phyloP scores from a whole-genome alignment of 2,888 invertebrate genomes.

The Hirtodrosophila confusa region DNA sequence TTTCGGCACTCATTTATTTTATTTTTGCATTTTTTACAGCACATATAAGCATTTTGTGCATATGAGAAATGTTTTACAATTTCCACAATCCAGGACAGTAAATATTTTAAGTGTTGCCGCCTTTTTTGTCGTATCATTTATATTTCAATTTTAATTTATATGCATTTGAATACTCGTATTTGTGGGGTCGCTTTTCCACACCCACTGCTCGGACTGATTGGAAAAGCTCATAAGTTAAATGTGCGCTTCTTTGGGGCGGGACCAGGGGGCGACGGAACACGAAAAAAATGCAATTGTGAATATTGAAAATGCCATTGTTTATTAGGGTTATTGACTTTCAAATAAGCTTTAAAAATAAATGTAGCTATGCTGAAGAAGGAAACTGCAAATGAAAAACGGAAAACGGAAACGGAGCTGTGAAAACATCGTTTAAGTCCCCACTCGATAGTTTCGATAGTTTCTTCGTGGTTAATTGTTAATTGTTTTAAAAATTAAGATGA shows the following conservation, averaged over 20 bases:
- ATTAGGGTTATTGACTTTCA: conserved; percentile 24
- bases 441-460: too few relatives aligned
- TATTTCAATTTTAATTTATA: conserved; percentile 76
- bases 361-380: neutral
- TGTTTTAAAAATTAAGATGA: too few relatives aligned
- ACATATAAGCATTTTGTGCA: conserved; percentile 19
- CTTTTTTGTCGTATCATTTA: conserved; percentile 64
- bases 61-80: conserved; percentile 72
- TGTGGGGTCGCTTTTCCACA: neutral
- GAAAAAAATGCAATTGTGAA: conserved; percentile 22
- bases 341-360: conserved; percentile 6
- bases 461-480: too few relatives aligned
- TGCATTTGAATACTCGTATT: conserved; percentile 51
- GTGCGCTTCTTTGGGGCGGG: conserved; percentile 16
- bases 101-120: conserved; percentile 67
- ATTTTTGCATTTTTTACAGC: conserved; percentile 14
- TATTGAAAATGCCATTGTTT: conserved; percentile 24
- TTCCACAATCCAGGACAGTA: conserved; percentile 64
- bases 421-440: too few relatives aligned
- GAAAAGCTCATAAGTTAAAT: conserved; percentile 56
- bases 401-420: too few relatives aligned
- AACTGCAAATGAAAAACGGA: neutral
- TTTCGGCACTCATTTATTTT: conserved; percentile 20
- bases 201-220: conserved; percentile 16
- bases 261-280: conserved; percentile 1